Evolutionary conservation across 2,797 vertebrate genomes (phyloP), one percentile per base, ranked within the genome.

Genomic region (Anabacerthia variegaticeps): DNA sequence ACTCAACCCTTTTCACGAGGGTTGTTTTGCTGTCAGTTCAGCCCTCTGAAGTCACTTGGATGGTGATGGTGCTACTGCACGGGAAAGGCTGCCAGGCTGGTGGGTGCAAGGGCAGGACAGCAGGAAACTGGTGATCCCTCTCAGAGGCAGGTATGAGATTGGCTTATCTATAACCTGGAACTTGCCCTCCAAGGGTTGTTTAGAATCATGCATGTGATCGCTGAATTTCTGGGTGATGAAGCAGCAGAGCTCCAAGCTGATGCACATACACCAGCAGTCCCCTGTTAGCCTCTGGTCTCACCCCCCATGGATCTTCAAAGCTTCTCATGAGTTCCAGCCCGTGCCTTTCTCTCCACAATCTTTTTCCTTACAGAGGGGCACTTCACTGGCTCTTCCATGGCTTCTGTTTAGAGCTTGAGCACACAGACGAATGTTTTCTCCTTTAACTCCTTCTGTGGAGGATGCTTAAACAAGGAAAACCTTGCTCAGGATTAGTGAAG

Each of bases 81-180:
- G 26, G 56, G 65, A 63, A 80, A 71, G 44, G 89, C 89, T 93
- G 87, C 81, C 68, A 52, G 75, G 89, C 78, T 88, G 85, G 68
- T 46, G 92, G 72, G 73, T 78, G 76, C 51, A 27, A 62, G 46
- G 48, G 76, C 79, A 79, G 83, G 73, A 58, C 62, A 73, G 77
- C 39, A 82, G 39, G 36, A 81, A 92, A 46, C 51, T 20, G 16
- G 52, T 41, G 59, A 62, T 86, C 43, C 62, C 51, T 75, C 49
- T 90, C 62, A 27, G 24, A 55, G 62, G 78, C 63, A 91, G 76
- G 81, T 86, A 79, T 52, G 81, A 82, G 86, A 62, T 6, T n/a
- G 51, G 37, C 21, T 88, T 39, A 12, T 44, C 54, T 65, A 14
- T 28, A 73, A 65, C 55, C 48, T 1, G 0, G 72, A 81, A 41